A percentile compares a stretch with the other conserved stretches of the same genome.
Conservation (phyloP, 2,888 invertebrate genomes). For the Serrognathus titanus region DNA sequence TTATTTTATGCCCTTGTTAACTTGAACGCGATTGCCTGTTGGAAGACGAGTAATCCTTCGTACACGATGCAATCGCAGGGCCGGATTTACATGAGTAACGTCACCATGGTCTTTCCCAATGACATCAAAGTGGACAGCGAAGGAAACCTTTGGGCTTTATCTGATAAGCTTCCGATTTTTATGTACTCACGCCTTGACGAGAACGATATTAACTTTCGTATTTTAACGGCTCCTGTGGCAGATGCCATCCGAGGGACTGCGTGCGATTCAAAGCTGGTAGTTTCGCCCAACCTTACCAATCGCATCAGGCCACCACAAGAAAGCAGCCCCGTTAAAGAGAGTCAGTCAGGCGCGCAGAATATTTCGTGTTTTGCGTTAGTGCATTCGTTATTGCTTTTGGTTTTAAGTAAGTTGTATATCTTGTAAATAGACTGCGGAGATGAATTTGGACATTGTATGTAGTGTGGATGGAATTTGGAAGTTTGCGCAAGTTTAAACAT, state of each 20-base stretch:
- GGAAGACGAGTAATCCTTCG: constrained; percentile 66
- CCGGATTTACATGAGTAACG: constrained; percentile 66
- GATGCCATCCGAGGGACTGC: constrained; percentile 71
- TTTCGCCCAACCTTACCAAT: constrained; percentile 23
- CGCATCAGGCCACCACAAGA: constrained; percentile 8
- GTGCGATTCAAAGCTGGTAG: constrained; percentile 58
- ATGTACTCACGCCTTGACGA: constrained; percentile 63
- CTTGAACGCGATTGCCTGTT: constrained; percentile 73
- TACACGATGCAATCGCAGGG: constrained; percentile 70
- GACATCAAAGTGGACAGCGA: constrained; percentile 74
- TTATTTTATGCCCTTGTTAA: constrained; percentile 73
- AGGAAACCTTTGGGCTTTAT: constrained; percentile 70
- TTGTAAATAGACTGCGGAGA: not conserved
- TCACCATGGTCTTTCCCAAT: constrained; percentile 72
- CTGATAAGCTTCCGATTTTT: constrained; percentile 68
- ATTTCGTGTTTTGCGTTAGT: not conserved
- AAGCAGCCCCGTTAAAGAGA: not conserved
- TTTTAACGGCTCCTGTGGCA: constrained; percentile 64
- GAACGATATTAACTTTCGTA: constrained; percentile 67
- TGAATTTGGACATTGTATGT: not conserved
- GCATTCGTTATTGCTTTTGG: not conserved
- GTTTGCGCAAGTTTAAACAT: too few species aligned
- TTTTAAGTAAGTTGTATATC: not conserved
- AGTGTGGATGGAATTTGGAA: too few species aligned
- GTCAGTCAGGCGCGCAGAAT: not conserved